phyloP scores from a whole-genome alignment of 2,113 vertebrate species.

The Chaetorhynchus papuensis region DNA sequence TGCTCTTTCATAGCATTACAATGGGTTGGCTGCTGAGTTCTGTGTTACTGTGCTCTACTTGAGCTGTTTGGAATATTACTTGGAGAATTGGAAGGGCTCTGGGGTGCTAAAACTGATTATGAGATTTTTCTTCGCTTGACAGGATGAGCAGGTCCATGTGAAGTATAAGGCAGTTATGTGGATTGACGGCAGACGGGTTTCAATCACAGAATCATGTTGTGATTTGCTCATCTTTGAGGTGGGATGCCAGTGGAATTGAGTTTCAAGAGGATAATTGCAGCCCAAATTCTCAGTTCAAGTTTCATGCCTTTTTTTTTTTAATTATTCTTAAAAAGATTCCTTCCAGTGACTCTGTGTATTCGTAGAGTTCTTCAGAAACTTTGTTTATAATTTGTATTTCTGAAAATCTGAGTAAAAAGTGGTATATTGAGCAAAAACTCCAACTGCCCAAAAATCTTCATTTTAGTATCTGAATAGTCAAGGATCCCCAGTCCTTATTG shows the following conservation, averaged over 20 bases:
- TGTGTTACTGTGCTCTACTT: conserved; percentile 42
- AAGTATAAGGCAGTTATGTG: conserved; percentile 47
- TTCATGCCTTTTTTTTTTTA: neutral
- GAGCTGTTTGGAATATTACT: conserved; percentile 76
- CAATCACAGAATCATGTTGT: conserved; percentile 28
- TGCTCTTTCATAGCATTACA: conserved; percentile 30
- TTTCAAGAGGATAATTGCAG: conserved; percentile 57
- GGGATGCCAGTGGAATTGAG: neutral
- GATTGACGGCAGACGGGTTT: conserved; percentile 50
- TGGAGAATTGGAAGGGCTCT: conserved; percentile 69
- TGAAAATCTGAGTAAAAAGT: neutral
- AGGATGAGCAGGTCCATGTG: conserved; percentile 71
- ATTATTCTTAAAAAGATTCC: neutral
- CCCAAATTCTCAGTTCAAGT: conserved; percentile 32
- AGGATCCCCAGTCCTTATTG: neutral
- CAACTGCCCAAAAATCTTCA: neutral
- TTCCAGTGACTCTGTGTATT: neutral
- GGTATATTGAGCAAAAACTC: neutral
- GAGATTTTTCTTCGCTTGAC: conserved; percentile 79
- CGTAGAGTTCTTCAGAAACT: neutral
- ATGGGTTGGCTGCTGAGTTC: conserved; percentile 15
- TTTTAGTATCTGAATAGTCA: neutral
- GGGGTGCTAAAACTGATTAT: conserved; percentile 75
- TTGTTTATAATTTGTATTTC: neutral
- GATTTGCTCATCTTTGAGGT: conserved; percentile 50